phyloP scores from a whole-genome alignment of 2,113 vertebrate species.

The Actenoides hombroni region DNA sequence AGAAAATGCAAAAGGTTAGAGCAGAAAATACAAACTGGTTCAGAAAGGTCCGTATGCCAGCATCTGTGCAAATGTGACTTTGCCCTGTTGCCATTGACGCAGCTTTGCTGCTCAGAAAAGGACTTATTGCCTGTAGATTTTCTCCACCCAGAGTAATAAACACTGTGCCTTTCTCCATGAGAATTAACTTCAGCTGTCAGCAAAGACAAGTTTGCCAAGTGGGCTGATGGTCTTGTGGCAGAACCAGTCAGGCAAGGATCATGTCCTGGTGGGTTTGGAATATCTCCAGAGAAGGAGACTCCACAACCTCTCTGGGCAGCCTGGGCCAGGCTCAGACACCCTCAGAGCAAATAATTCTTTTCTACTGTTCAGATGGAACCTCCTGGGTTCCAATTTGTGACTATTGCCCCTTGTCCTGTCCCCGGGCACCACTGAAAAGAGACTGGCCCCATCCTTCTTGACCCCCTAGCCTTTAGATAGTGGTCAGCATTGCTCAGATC shows the following conservation, averaged over 20 bases:
- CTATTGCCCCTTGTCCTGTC: no score
- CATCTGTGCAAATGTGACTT: accelerated
- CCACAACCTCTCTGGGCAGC: no score
- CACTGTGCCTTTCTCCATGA: not conserved
- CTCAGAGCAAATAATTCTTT: no score
- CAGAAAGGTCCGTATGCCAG: not conserved
- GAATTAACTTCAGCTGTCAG: not conserved
- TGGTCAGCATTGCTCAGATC: no score
- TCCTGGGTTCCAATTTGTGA: no score
- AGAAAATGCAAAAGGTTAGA: not conserved
- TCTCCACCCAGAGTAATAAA: not conserved
- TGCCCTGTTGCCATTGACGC: accelerated
- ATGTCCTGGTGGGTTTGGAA: no score
- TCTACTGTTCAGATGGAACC: no score
- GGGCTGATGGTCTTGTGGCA: accelerated
- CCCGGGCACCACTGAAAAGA: no score
- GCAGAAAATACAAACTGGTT: not conserved
- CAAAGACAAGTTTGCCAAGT: not conserved
- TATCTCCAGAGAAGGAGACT: no score
- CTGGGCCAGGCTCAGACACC: not conserved
- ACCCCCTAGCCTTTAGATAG: no score
- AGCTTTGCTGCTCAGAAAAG: not conserved
- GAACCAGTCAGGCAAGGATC: not conserved
- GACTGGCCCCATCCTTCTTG: no score
- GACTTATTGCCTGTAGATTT: not conserved